These are phyloP conservation scores for Odocoileus virginianus DNA, from an alignment of 2,113 vertebrate species.

Conservation along the genomic window DNA sequence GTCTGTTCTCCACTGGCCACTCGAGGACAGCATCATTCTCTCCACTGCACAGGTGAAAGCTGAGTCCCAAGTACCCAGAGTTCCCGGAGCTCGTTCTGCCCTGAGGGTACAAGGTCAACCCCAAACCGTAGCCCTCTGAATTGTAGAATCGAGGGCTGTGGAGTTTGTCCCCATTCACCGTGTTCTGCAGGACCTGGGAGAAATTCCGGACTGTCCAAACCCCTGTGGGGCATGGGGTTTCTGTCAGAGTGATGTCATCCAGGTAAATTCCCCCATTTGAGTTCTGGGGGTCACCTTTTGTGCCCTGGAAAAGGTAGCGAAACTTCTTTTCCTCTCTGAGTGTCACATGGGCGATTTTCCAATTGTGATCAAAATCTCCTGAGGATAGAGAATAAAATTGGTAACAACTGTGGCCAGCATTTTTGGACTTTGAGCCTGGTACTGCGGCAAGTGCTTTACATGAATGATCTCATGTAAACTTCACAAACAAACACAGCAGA, in stretches of 20 bases:
- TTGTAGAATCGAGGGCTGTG: constrained; percentile 89
- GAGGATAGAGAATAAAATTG: constrained; percentile 23
- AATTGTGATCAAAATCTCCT: constrained; percentile 84
- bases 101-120: constrained; percentile 79
- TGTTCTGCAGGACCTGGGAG: constrained; percentile 79
- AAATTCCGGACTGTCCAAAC: constrained; percentile 89
- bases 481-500: not conserved
- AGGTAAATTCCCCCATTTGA: constrained; percentile 87
- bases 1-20: constrained; percentile 90
- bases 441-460: not conserved
- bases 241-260: constrained; percentile 88
- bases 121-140: constrained; percentile 89
- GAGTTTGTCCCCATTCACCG: not conserved
- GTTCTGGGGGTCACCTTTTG: constrained; percentile 76
- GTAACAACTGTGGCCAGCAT: not conserved
- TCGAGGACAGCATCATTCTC: constrained; percentile 88
- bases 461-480: not conserved
- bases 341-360: constrained; percentile 91
- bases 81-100: not conserved
- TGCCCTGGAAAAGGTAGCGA: constrained; percentile 90
- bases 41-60: constrained; percentile 89
- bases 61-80: constrained; percentile 77
- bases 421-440: not conserved
- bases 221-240: constrained; percentile 85
- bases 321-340: constrained; percentile 87